Base-by-base conservation (phyloP, 2,888 invertebrate genomes). In the Vandiemenella viatica region DNA sequence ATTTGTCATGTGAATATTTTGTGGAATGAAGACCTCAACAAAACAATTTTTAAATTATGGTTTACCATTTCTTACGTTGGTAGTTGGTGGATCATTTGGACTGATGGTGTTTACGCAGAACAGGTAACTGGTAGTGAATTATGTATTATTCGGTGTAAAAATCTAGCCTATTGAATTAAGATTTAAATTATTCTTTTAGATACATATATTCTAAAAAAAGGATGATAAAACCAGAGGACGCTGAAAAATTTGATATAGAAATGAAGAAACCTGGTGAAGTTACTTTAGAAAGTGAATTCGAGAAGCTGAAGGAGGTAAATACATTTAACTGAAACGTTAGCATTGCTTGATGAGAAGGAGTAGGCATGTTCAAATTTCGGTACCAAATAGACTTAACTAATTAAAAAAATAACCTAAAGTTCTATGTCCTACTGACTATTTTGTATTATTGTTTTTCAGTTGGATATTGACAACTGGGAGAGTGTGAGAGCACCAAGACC, bases 1-100 rank as follows among this genome's bases (percentile, higher is more conserved):
- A n/a, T n/a, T n/a, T n/a, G n/a, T n/a, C n/a, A n/a, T n/a, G n/a
- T n/a, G n/a, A n/a, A n/a, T n/a, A n/a, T n/a, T n/a, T n/a, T n/a
- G n/a, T n/a, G n/a, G n/a, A n/a, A n/a, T n/a, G n/a, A n/a, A n/a
- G n/a, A n/a, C n/a, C n/a, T n/a, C n/a, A 32, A 4, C 32, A 40
- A 16, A 7, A 46, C 72, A 65, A 59, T 67, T 64, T 44, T 56
- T 73, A 51, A 76, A 66, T 62, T 81, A 75, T 65, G 85, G 82
- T 6, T 49, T 84, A 26, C 88, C 88, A 5, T 86, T 87, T 63
- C 59, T 87, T 18, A 52, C 81, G 45, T 71, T 86, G 53, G 67
- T 87, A 17, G 65, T 87, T 48, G 84, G 83, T 37, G 87, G 86
- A 45, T 86, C 87, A 0, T 80, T 86, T 65, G 83, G 78, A 4